A percentile compares a stretch with the other conserved stretches of the same genome.
Evolutionary conservation across 2,888 invertebrate species (phyloP).

Genomic region (Eretmocerus hayati): DNA sequence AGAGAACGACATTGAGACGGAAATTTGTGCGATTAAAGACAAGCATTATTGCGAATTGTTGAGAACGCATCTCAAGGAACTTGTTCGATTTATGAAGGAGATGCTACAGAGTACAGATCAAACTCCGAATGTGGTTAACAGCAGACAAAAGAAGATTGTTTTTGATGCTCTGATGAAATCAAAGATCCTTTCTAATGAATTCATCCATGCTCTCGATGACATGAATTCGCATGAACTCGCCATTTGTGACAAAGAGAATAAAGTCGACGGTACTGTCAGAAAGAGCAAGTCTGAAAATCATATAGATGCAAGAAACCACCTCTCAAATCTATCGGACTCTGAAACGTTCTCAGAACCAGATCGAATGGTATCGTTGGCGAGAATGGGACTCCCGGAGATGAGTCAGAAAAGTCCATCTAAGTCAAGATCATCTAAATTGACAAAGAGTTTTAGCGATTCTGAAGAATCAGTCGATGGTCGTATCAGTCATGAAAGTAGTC

Average conservation of each 20-base stretch:
- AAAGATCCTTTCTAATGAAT: slow-evolving; percentile 38
- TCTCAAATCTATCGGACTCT: slow-evolving; percentile 57
- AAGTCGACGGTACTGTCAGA: slow-evolving; percentile 23
- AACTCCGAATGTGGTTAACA: slow-evolving; percentile 23
- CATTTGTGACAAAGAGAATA: slow-evolving; percentile 6
- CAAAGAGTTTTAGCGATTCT: slow-evolving; percentile 39
- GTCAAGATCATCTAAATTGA: slow-evolving; percentile 31
- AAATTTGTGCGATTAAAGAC: slow-evolving; percentile 28
- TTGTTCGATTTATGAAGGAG: slow-evolving; percentile 41
- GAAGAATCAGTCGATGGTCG: slow-evolving; percentile 40
- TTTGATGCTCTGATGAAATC: slow-evolving; percentile 38
- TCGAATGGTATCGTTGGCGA: slow-evolving; percentile 69
- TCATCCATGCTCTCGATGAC: slow-evolving; percentile 35
- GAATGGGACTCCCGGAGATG: slow-evolving; percentile 62
- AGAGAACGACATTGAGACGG: slow-evolving; percentile 23
- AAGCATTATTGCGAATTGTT: slow-evolving; percentile 38
- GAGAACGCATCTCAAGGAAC: slow-evolving; percentile 36
- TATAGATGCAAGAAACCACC: slow-evolving; percentile 26
- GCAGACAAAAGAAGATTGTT: slow-evolving; percentile 35
- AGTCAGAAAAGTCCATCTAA: slow-evolving; percentile 28
- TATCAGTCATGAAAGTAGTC: slow-evolving; percentile 34
- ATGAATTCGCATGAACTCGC: slow-evolving; percentile 23
- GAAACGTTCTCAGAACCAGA: slow-evolving; percentile 87
- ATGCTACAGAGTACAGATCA: slow-evolving; percentile 32
- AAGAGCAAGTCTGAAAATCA: slow-evolving; percentile 32